Conservation (phyloP, 2,888 invertebrate genomes). For the Apamea anceps region DNA sequence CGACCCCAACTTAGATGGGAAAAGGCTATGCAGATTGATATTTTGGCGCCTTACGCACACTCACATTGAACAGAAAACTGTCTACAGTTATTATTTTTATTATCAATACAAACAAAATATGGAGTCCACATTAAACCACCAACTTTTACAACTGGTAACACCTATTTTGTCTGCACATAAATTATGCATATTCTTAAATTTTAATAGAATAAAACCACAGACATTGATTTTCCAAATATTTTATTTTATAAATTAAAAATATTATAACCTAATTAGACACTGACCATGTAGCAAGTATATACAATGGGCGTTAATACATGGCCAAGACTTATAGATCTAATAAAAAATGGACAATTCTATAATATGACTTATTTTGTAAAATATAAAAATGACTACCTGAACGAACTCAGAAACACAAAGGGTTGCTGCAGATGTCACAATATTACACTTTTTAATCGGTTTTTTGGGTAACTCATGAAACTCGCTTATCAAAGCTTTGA, state of each 20-base stretch:
- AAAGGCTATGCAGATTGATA: too few species aligned
- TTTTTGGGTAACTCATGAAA: not conserved
- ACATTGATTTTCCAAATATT: constrained; percentile 43
- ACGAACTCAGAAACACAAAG: constrained; percentile 13
- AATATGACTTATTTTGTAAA: constrained; percentile 28
- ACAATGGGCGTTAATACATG: constrained; percentile 62
- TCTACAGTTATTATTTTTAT: too few species aligned
- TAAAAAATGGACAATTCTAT: constrained; percentile 54
- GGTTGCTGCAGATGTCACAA: not conserved
- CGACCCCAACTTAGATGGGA: too few species aligned
- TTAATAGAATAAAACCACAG: constrained; percentile 24
- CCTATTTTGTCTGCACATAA: not conserved
- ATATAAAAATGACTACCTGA: constrained; percentile 33
- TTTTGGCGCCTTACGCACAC: too few species aligned
- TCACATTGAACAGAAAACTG: too few species aligned
- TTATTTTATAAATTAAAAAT: constrained; percentile 62
- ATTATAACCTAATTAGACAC: constrained; percentile 60
- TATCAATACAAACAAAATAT: not conserved
- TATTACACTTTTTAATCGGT: not conserved
- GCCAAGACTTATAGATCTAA: constrained; percentile 44
- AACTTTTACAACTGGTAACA: not conserved
- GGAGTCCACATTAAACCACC: not conserved
- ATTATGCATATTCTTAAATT: not conserved
- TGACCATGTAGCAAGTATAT: constrained; percentile 61
- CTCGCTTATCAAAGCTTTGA: not conserved